Evolutionary conservation across 53 echinoderm and acorn worm species (phyloP).

Genomic region (Stichopus horrens): DNA sequence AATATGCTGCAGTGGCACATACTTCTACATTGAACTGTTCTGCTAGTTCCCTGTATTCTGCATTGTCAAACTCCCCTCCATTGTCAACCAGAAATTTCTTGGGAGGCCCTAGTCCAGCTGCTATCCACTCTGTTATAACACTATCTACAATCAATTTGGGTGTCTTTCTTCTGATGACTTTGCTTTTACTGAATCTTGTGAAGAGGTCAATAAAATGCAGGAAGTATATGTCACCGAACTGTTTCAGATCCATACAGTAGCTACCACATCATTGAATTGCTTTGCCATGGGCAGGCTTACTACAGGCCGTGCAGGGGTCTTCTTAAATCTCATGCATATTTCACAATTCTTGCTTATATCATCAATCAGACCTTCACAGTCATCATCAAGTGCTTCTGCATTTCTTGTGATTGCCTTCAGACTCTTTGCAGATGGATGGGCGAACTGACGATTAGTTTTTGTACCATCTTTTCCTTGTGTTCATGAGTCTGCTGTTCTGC

Average conservation of each 20-base stretch:
- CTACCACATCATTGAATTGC: conserved; percentile 62
- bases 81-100: conserved; percentile 23
- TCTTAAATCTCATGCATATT: conserved; percentile 49
- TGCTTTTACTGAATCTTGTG: conserved; percentile 56
- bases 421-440: conserved; percentile 46
- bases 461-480: conserved; percentile 51
- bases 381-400: conserved; percentile 34
- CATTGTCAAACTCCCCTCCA: conserved; percentile 35
- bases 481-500: conserved; percentile 13
- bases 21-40: conserved; percentile 7
- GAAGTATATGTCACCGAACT: conserved; percentile 52
- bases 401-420: conserved; percentile 29
- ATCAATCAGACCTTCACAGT: conserved; percentile 18
- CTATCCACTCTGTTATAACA: conserved; percentile 56
- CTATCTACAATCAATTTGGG: conserved; percentile 52
- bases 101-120: conserved; percentile 57
- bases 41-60: conserved; percentile 21
- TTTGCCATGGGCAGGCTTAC: conserved; percentile 51
- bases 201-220: conserved; percentile 59
- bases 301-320: conserved; percentile 50
- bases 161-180: conserved; percentile 50
- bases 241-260: conserved; percentile 24
- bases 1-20: not conserved
- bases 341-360: conserved; percentile 52
- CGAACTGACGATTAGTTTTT: conserved; percentile 44